These are phyloP conservation scores for Diarsia brunnea DNA, from an alignment of 2,888 invertebrate species.

Conservation along the genomic window DNA sequence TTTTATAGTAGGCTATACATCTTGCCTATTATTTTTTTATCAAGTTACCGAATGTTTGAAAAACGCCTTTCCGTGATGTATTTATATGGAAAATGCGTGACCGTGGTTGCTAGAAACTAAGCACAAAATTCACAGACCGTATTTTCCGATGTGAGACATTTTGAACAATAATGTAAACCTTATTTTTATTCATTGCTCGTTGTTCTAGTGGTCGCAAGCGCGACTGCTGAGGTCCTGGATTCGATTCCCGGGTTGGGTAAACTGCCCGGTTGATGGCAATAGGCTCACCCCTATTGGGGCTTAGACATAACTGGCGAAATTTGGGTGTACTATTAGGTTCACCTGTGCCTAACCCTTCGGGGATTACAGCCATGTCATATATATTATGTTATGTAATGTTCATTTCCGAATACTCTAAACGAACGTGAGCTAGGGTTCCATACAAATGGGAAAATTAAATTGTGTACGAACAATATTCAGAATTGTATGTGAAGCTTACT, in stretches of 20 bases:
- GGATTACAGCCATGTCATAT: too few species aligned
- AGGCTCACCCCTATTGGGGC: too few species aligned
- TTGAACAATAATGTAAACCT: not conserved
- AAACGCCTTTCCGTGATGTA: not conserved
- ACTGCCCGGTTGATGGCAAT: too few species aligned
- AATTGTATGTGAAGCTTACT: not conserved
- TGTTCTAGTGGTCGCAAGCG: too few species aligned
- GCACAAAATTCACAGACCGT: slow-evolving; percentile 3
- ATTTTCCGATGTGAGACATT: not conserved
- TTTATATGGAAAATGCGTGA: not conserved
- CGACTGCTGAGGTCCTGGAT: too few species aligned
- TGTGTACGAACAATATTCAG: not conserved
- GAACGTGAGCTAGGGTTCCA: not conserved
- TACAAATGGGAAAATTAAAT: not conserved
- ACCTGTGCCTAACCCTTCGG: too few species aligned
- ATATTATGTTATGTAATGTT: not conserved
- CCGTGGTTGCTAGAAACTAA: not conserved
- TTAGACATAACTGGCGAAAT: too few species aligned
- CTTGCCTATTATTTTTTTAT: slow-evolving; percentile 53
- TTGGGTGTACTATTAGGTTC: too few species aligned
- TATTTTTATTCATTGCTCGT: not conserved
- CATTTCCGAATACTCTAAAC: not conserved
- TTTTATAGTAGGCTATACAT: slow-evolving; percentile 47
- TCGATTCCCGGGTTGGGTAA: too few species aligned
- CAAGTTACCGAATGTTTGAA: not conserved